Evolutionary conservation across 2,888 invertebrate genomes (phyloP).

Genomic region (Acronicta psi): DNA sequence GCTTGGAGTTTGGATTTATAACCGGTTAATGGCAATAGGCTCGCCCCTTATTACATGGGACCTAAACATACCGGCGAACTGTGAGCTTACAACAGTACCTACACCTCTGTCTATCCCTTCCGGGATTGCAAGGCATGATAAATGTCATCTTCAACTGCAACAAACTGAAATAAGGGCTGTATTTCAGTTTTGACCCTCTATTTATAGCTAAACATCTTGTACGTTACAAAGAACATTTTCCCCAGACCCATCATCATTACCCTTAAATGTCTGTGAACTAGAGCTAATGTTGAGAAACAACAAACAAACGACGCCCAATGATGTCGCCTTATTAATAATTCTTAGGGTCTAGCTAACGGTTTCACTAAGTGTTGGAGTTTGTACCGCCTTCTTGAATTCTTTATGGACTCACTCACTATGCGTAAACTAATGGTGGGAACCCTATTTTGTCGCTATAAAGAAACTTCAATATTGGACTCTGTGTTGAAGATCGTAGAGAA

Average conservation of each 20-base stretch:
- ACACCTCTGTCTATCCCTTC: too few species aligned
- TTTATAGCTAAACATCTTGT: constrained; percentile 27
- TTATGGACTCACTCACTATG: constrained; percentile 26
- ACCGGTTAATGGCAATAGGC: too few species aligned
- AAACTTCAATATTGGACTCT: constrained; percentile 1
- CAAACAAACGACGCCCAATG: constrained; percentile 26
- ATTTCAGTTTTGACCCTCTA: constrained; percentile 3
- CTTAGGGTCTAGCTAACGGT: constrained; percentile 31
- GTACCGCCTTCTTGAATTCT: constrained; percentile 25
- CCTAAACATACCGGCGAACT: too few species aligned
- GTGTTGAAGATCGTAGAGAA: rapidly evolving
- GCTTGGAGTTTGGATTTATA: too few species aligned
- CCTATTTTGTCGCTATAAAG: constrained; percentile 1
- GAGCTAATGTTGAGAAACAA: constrained; percentile 13
- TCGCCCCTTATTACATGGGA: too few species aligned
- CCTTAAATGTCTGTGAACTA: constrained; percentile 13
- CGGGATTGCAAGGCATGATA: too few species aligned
- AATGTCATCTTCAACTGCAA: too few species aligned
- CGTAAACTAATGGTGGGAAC: constrained; percentile 24
- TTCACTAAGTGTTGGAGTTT: constrained; percentile 30
- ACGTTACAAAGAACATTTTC: constrained; percentile 17
- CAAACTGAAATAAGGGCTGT: too few species aligned
- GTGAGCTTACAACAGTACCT: too few species aligned
- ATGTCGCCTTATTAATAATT: constrained; percentile 46
- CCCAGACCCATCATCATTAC: constrained; percentile 20